phyloP scores from a whole-genome alignment of 1,140 invertebrate genomes.

The Lepidurus packardi region DNA sequence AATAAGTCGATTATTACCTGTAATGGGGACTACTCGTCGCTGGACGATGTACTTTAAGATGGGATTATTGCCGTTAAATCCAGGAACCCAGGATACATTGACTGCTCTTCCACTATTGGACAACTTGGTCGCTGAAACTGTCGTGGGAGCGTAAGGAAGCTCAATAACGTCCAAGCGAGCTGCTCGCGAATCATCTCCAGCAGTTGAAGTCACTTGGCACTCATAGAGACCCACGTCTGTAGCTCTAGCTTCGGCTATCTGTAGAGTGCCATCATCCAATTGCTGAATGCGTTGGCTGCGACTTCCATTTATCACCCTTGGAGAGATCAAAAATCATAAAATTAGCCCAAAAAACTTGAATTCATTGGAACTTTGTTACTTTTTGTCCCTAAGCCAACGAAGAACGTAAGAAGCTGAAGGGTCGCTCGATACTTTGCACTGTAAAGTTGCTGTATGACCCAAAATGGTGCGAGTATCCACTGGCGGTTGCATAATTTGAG shows the following conservation, averaged over 20 bases:
- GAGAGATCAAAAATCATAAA: constrained; percentile 3
- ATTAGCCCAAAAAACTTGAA: not conserved
- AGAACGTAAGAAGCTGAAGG: constrained; percentile 81
- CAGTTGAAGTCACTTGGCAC: constrained; percentile 74
- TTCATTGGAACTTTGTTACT: constrained; percentile 51
- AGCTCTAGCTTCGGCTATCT: constrained; percentile 71
- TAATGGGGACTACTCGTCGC: constrained; percentile 75
- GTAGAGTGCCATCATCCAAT: constrained; percentile 66
- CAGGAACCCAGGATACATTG: constrained; percentile 88
- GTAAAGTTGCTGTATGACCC: constrained; percentile 80
- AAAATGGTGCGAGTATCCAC: constrained; percentile 80
- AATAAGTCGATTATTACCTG: constrained; percentile 53
- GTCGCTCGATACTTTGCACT: constrained; percentile 90
- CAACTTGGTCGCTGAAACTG: constrained; percentile 65
- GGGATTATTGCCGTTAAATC: constrained; percentile 94
- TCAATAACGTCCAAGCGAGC: constrained; percentile 85
- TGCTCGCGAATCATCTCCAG: constrained; percentile 82
- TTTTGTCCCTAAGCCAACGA: constrained; percentile 83
- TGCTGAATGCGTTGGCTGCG: constrained; percentile 58
- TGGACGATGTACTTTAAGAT: constrained; percentile 90
- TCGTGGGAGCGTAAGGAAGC: constrained; percentile 83
- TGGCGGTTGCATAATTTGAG: constrained; percentile 86
- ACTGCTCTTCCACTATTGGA: constrained; percentile 50
- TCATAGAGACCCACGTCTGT: constrained; percentile 65
- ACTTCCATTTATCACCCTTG: constrained; percentile 51